Evolutionary conservation across 2,113 vertebrate species (phyloP).

Genomic region (Anthoscopus minutus): DNA sequence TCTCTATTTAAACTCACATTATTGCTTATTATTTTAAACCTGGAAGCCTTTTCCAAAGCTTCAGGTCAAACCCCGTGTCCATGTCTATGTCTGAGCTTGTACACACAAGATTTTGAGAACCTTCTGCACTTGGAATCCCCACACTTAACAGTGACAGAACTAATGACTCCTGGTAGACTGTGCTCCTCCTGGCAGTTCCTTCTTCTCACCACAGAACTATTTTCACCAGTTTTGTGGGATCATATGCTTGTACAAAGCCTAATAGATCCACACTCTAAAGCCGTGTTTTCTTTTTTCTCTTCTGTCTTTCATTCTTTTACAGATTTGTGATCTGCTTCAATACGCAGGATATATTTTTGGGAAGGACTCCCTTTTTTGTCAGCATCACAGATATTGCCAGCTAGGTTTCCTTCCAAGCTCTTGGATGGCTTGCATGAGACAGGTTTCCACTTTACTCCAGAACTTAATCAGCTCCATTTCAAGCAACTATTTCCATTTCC

Average conservation of each 20-base stretch:
- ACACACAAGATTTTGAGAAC: too few relatives aligned
- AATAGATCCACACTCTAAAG: not conserved
- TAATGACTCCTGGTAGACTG: not conserved
- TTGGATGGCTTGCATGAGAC: rapidly evolving
- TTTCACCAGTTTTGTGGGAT: not conserved
- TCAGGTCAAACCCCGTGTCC: too few relatives aligned
- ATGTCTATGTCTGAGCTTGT: too few relatives aligned
- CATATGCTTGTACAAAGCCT: not conserved
- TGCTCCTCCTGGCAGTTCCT: rapidly evolving
- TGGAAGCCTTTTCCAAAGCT: too few relatives aligned
- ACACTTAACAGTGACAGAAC: not conserved
- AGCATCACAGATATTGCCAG: not conserved
- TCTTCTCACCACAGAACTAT: not conserved
- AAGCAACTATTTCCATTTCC: not conserved
- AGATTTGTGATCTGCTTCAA: not conserved
- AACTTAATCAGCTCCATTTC: not conserved
- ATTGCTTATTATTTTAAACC: too few relatives aligned
- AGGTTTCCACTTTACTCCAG: not conserved
- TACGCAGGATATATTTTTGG: not conserved
- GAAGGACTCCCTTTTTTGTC: not conserved
- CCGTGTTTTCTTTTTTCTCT: not conserved
- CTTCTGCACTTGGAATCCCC: too few relatives aligned
- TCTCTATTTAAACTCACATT: too few relatives aligned
- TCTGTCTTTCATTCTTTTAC: not conserved
- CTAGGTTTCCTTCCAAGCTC: not conserved